phyloP scores from a whole-genome alignment of 2,113 vertebrate genomes.

The Globicephala melas region DNA sequence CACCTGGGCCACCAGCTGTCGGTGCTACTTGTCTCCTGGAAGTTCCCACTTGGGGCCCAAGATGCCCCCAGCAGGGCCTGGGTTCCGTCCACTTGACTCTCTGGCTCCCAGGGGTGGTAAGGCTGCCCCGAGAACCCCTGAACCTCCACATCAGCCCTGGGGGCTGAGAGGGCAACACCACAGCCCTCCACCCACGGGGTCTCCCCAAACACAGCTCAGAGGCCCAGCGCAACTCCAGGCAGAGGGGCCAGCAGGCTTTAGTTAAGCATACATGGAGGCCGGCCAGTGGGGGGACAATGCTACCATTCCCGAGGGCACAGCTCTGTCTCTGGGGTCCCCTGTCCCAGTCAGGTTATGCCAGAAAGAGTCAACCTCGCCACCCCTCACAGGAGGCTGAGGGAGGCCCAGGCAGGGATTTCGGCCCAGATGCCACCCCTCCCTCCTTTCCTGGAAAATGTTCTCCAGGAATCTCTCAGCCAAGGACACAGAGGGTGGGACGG shows the following conservation, averaged over 20 bases:
- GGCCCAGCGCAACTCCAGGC: neutral
- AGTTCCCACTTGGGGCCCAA: neutral
- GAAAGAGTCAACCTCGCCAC: neutral
- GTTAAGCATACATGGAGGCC: neutral
- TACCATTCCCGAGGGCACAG: neutral
- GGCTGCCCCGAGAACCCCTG: neutral
- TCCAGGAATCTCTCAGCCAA: slow-evolving; percentile 21
- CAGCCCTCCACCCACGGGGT: neutral
- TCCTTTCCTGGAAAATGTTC: slow-evolving; percentile 27
- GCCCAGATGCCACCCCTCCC: neutral
- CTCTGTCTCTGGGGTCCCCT: neutral
- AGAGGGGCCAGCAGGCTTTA: neutral
- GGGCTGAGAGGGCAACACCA: neutral
- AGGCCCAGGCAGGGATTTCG: neutral
- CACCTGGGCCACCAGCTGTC: neutral
- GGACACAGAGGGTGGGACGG: neutral
- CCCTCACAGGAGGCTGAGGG: neutral
- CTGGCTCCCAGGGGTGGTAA: neutral
- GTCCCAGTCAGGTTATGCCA: neutral
- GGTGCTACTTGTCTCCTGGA: neutral
- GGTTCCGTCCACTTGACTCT: neutral
- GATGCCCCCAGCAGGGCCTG: neutral
- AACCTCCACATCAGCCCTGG: neutral
- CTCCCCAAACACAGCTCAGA: neutral
- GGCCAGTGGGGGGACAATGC: fast-evolving